Evolutionary conservation across 2,797 vertebrate species (phyloP).

Genomic region (Pampus argenteus): DNA sequence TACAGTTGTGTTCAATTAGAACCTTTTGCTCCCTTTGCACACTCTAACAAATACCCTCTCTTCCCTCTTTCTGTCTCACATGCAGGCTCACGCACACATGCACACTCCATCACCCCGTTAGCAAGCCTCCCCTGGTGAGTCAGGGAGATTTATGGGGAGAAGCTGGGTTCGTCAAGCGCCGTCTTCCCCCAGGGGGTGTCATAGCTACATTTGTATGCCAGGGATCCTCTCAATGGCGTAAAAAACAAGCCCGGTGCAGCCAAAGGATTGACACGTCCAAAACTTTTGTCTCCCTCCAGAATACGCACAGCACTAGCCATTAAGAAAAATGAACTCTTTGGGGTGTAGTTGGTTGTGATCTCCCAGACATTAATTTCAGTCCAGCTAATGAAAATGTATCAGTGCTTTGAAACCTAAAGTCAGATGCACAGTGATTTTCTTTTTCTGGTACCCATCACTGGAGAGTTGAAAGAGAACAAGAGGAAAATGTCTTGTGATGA

Average conservation of each 20-base stretch:
- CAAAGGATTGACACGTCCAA: slow-evolving; percentile 64
- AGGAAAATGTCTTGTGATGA: slow-evolving; percentile 46
- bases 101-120: slow-evolving; percentile 60
- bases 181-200: slow-evolving; percentile 69
- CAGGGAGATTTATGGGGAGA: slow-evolving; percentile 84
- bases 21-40: slow-evolving; percentile 56
- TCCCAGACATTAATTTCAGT: slow-evolving; percentile 60
- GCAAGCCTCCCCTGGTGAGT: slow-evolving; percentile 69
- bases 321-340: slow-evolving; percentile 66
- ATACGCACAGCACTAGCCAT: slow-evolving; percentile 54
- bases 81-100: background rate
- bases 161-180: slow-evolving; percentile 74
- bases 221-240: slow-evolving; percentile 64
- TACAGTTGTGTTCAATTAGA: slow-evolving; percentile 73
- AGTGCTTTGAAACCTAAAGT: slow-evolving; percentile 22
- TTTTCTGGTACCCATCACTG: slow-evolving; percentile 20
- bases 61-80: slow-evolving; percentile 30
- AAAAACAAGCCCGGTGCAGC: slow-evolving; percentile 68
- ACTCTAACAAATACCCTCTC: slow-evolving; percentile 51
- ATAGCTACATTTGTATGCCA: slow-evolving; percentile 80
- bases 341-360: slow-evolving; percentile 59
- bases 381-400: slow-evolving; percentile 69
- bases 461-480: slow-evolving; percentile 60
- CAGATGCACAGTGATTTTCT: slow-evolving; percentile 7
- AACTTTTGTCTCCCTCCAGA: slow-evolving; percentile 62